A percentile compares a stretch with the other conserved stretches of the same genome.
Conservation (phyloP, 2,888 invertebrate genomes). For the Thereva nobilitata region DNA sequence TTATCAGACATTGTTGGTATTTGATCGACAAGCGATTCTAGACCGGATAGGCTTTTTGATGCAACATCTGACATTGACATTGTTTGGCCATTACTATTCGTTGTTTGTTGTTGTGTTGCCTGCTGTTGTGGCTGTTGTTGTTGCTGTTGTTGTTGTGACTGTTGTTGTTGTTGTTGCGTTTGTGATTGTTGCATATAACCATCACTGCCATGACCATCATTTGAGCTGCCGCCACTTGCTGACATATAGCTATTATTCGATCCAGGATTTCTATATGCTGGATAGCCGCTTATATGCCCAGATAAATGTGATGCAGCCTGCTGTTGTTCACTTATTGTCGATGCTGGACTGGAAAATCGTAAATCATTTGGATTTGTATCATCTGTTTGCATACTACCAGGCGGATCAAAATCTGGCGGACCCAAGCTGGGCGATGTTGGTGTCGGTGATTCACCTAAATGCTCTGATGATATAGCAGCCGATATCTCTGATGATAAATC, state of each 20-base stretch:
- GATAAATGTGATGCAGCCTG: constrained; percentile 10
- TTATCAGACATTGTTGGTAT: constrained; percentile 86
- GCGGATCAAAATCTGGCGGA: constrained; percentile 77
- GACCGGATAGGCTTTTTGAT: constrained; percentile 82
- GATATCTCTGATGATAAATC: constrained; percentile 78
- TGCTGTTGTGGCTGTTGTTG: constrained; percentile 43
- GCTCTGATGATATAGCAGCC: constrained; percentile 74
- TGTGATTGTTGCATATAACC: constrained; percentile 23
- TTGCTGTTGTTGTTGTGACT: constrained; percentile 50
- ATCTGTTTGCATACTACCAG: constrained; percentile 62
- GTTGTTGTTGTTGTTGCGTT: constrained; percentile 44
- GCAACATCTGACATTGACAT: constrained; percentile 65
- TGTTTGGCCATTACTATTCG: constrained; percentile 40
- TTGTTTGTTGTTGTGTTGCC: constrained; percentile 41
- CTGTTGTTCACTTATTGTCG: constrained; percentile 46
- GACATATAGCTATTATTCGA: constrained; percentile 49
- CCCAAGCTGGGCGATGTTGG: constrained; percentile 70
- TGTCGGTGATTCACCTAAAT: constrained; percentile 66
- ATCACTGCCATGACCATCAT: constrained; percentile 28
- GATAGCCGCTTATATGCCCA: constrained; percentile 7
- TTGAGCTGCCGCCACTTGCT: constrained; percentile 33
- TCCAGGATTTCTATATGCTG: constrained; percentile 50
- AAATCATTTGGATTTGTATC: constrained; percentile 57
- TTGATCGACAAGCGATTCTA: constrained; percentile 88
- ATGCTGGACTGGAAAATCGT: constrained; percentile 60